phyloP scores from a whole-genome alignment of 1,140 invertebrate species.

The Tetragonula clypearis region DNA sequence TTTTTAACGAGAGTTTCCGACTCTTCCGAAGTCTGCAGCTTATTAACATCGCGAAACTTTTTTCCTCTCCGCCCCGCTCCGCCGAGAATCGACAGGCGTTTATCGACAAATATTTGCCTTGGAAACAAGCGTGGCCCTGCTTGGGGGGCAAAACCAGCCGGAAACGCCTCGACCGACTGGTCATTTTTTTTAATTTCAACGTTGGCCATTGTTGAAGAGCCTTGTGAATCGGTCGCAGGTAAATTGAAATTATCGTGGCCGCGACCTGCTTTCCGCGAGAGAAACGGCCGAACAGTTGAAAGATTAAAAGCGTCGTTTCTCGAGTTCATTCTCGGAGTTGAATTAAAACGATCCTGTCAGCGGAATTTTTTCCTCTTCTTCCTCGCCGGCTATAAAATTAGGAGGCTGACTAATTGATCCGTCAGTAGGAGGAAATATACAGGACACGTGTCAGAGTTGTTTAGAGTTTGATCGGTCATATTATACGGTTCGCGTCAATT shows the following conservation, averaged over 20 bases:
- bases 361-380: not conserved
- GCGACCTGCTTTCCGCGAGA: not conserved
- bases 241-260: constrained; percentile 43
- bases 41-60: constrained; percentile 49
- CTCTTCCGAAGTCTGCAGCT: constrained; percentile 11
- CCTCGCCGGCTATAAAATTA: not conserved
- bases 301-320: constrained; percentile 47
- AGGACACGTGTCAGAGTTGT: too few relatives aligned
- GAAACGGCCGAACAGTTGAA: constrained; percentile 24
- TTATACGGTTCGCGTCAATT: not conserved
- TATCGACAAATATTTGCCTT: constrained; percentile 50
- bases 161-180: not conserved
- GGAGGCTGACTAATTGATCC: constrained; percentile 40
- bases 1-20: not conserved
- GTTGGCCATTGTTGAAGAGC: not conserved
- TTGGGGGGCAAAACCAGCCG: too few relatives aligned
- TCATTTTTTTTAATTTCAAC: constrained; percentile 32
- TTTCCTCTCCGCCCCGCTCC: not conserved
- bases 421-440: constrained; percentile 18
- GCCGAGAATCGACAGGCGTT: constrained; percentile 22
- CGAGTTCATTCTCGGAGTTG: constrained; percentile 16
- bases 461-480: too few relatives aligned
- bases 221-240: not conserved
- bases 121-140: not conserved
- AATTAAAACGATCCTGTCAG: constrained; percentile 31